Conservation (phyloP, 1,140 invertebrate genomes). For the Capitella teleta region DNA sequence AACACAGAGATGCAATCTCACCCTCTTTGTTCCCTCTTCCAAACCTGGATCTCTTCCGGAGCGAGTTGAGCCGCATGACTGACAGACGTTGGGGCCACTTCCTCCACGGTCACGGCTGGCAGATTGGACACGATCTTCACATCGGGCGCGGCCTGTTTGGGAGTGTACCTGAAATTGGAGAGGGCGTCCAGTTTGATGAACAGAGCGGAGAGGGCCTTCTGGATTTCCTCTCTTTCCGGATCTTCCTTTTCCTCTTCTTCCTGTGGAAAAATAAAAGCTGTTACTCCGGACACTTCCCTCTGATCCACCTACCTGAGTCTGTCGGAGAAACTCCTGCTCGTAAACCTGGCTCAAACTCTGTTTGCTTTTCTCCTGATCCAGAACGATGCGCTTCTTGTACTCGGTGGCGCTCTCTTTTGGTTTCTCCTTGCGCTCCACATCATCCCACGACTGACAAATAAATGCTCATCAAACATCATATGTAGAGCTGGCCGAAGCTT, state of each 20-base stretch:
- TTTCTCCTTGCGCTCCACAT: conserved; percentile 82
- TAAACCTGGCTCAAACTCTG: conserved; percentile 88
- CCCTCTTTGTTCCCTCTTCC: background rate
- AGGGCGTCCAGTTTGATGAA: conserved; percentile 84
- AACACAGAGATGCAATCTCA: background rate
- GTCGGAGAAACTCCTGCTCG: conserved; percentile 76
- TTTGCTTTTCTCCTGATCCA: conserved; percentile 94
- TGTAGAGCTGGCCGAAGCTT: too few species aligned
- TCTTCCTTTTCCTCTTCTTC: conserved; percentile 51
- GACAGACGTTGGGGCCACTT: conserved; percentile 78
- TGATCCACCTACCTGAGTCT: conserved; percentile 52
- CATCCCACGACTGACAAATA: conserved; percentile 65
- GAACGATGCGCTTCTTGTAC: conserved; percentile 77
- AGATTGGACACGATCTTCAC: conserved; percentile 82
- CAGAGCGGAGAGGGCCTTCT: conserved; percentile 60
- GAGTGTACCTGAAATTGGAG: conserved; percentile 87
- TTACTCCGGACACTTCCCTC: too few species aligned
- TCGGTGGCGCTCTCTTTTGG: conserved; percentile 68
- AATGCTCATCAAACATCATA: too few species aligned
- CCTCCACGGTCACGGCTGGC: conserved; percentile 84
- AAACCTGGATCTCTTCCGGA: conserved; percentile 85
- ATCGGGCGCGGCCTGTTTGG: conserved; percentile 72
- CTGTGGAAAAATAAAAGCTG: conserved; percentile 15
- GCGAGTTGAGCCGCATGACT: conserved; percentile 78
- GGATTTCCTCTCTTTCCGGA: conserved; percentile 60